phyloP scores from a whole-genome alignment of 2,797 vertebrate genomes.

The Menidia menidia region DNA sequence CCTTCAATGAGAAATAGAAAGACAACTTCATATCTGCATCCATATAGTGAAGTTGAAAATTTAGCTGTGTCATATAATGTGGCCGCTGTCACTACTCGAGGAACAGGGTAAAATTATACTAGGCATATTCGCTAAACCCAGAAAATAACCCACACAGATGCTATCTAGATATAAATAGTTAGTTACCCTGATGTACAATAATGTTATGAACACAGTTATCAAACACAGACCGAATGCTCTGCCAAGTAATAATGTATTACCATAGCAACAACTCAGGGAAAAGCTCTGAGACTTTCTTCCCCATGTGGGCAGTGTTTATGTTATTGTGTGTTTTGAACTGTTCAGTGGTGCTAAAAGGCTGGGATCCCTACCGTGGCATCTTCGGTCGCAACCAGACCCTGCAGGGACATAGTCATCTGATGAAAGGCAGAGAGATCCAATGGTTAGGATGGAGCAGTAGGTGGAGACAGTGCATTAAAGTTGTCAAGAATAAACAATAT shows the following conservation, averaged over 20 bases:
- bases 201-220: slow-evolving; percentile 49
- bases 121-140: slow-evolving; percentile 11
- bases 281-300: slow-evolving; percentile 23
- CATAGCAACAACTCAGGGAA: slow-evolving; percentile 59
- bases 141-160: slow-evolving; percentile 16
- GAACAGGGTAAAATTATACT: slow-evolving; percentile 6
- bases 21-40: slow-evolving; percentile 14
- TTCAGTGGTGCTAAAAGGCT: slow-evolving; percentile 36
- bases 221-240: slow-evolving; percentile 46
- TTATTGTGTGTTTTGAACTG: slow-evolving; percentile 25
- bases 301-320: slow-evolving; percentile 29
- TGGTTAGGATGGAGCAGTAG: background rate
- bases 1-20: slow-evolving; percentile 57
- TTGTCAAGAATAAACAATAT: background rate
- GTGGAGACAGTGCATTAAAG: background rate
- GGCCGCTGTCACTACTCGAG: background rate
- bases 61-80: slow-evolving; percentile 3
- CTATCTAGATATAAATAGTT: slow-evolving; percentile 36
- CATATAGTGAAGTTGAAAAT: slow-evolving; percentile 8
- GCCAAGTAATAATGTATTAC: slow-evolving; percentile 50
- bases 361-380: slow-evolving; percentile 68
- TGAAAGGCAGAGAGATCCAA: slow-evolving; percentile 17
- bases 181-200: too few species aligned
- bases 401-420: slow-evolving; percentile 82
- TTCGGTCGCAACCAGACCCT: slow-evolving; percentile 63